Evolutionary conservation across 2,113 vertebrate species (phyloP), one percentile per base, ranked within the genome.

Genomic region (Echinops telfairi): DNA sequence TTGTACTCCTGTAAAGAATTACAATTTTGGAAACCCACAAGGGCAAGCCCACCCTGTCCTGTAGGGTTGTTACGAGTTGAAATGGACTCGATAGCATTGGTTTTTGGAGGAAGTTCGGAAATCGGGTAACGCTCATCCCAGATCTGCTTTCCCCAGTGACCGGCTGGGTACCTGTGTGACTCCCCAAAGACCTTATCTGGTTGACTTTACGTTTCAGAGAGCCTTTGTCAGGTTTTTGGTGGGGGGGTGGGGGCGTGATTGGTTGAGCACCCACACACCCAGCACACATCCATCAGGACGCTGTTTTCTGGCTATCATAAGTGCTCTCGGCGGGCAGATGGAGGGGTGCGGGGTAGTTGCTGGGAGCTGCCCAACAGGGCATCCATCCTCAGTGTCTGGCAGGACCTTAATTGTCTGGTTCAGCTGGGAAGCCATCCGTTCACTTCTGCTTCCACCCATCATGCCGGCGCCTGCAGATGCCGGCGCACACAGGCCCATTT

Each of bases 241-340:
- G 5, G 47, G 47, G 47, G 47, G 47, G 47, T 53, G 10, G 47
- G 47, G 12, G 43, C 43, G 5, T 40, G 40, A 40, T 53, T 53
- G 47, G 47, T 36, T 23, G 53, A 20, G 75, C 66, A 78, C 10
- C 76, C 8, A 8, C 38, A 0, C 33, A 40, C 14, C 23, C 22
- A 23, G 60, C 64, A 15, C 60, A 19, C 23, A 29, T 66, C 64
- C 20, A 31, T 96, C 94, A 73, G 4, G 2, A 8, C 38, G 82
- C 27, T 29, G 86, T 75, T 57, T 66, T 83, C 70, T 0, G 79
- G 25, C 23, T 88, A 89, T 88, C 92, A 43, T 83, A 15, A 36
- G 78, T 2, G 10, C 88, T 17, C 43, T 10, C 53, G 0, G 81
- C 27, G 1, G 60, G 93, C 95, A 92, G 95, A 85, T 83, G 95